phyloP scores from a whole-genome alignment of 2,888 invertebrate genomes.

The Erynnis tages region DNA sequence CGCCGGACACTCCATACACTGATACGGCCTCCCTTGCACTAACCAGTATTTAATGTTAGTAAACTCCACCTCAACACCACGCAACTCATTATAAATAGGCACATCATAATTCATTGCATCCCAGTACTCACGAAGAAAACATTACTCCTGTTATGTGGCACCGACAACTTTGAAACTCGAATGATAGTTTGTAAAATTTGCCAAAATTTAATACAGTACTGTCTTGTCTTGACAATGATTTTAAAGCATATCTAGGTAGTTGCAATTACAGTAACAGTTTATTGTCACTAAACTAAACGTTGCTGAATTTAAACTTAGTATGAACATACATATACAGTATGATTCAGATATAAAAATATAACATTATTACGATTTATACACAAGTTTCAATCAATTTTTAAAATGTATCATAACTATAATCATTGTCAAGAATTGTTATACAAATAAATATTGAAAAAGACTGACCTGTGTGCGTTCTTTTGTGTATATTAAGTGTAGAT shows the following conservation, averaged over 20 bases:
- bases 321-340: background rate
- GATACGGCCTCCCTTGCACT: slow-evolving; percentile 81
- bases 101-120: slow-evolving; percentile 2
- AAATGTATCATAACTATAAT: no score
- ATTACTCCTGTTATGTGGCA: slow-evolving; percentile 60
- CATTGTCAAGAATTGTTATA: slow-evolving; percentile 15
- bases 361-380: no score
- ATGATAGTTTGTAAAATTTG: slow-evolving; percentile 24
- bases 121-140: slow-evolving; percentile 40
- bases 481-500: slow-evolving; percentile 90
- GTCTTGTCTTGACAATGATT: slow-evolving; percentile 25
- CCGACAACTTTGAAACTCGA: slow-evolving; percentile 63
- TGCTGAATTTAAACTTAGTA: no score
- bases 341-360: slow-evolving; percentile 10
- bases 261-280: no score
- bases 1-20: slow-evolving; percentile 81
- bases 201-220: slow-evolving; percentile 2
- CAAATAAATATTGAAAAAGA: slow-evolving; percentile 31
- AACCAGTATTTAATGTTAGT: slow-evolving; percentile 44
- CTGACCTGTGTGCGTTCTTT: slow-evolving; percentile 87
- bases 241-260: no score
- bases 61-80: slow-evolving; percentile 17
- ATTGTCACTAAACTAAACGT: background rate
- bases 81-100: slow-evolving; percentile 13
- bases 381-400: no score